Evolutionary conservation across 1,140 invertebrate species (phyloP).

Genomic region (Magallana ariakensis): DNA sequence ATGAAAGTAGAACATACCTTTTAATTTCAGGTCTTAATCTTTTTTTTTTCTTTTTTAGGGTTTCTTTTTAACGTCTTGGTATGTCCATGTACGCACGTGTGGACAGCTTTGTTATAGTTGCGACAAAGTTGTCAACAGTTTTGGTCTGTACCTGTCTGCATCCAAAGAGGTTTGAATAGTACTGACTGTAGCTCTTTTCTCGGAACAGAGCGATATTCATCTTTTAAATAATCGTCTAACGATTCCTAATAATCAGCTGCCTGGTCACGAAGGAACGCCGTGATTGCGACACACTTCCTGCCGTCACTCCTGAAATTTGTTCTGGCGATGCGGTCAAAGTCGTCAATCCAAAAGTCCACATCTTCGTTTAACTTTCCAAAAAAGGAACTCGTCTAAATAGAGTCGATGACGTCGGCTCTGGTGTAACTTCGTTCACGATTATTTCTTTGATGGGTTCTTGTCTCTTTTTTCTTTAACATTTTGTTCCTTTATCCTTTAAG

Average conservation of each 20-base stretch:
- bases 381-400: slow-evolving; percentile 25
- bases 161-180: slow-evolving; percentile 41
- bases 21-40: slow-evolving; percentile 35
- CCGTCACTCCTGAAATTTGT: slow-evolving; percentile 13
- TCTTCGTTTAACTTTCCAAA: slow-evolving; percentile 36
- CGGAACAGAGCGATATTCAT: background rate
- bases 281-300: background rate
- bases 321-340: slow-evolving; percentile 5
- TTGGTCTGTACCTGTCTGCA: slow-evolving; percentile 10
- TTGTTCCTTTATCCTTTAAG: background rate
- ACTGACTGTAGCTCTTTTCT: slow-evolving; percentile 39
- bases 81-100: slow-evolving; percentile 24
- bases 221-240: background rate
- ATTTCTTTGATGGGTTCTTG: background rate
- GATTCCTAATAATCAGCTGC: slow-evolving; percentile 35
- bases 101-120: slow-evolving; percentile 19
- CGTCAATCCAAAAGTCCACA: slow-evolving; percentile 35
- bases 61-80: slow-evolving; percentile 21
- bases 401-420: background rate
- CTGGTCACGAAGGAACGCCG: slow-evolving; percentile 27
- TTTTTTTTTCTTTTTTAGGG: slow-evolving; percentile 37
- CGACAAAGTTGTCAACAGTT: slow-evolving; percentile 44
- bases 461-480: background rate
- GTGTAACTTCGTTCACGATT: background rate
- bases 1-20: slow-evolving; percentile 12